Evolutionary conservation across 2,113 vertebrate genomes (phyloP), one percentile per base, ranked within the genome.

Genomic region (Mirza zaza): DNA sequence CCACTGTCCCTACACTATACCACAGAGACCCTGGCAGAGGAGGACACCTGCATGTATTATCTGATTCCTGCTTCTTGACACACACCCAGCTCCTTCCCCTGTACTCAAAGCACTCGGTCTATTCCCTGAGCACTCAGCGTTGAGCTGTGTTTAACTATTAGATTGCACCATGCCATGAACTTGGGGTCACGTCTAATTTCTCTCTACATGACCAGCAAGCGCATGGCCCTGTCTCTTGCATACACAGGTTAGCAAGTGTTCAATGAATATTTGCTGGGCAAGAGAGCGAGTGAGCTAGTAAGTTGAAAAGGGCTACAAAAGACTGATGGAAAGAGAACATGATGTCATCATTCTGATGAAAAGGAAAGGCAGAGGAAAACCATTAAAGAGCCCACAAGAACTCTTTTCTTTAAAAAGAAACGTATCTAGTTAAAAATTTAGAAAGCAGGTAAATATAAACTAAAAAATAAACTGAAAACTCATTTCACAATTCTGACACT

Each of bases 321-420:
- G 84, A 14, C 12, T 2, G 6, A 77, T 18, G 14, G 59, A 48
- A 67, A 52, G 59, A 81, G 68, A 70, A 23, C 17, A 8, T 12
- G 4, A 34, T 25, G 39, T 55, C 71, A n/a, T 50, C 39, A 18
- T 21, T 27, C 18, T 34, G 50, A 32, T 42, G 39, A n/a, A 70
- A 52, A 76, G 25, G 29, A 34, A 45, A 5, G 20, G 21, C 59
- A 83, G 23, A 59, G 88, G 55, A 36, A 36, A 91, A 21, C 29
- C 17, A 36, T 29, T 36, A 25, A 32, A 70, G 27, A 11, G 21
- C 8, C n/a, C 32, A 20, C 1, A 48, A 75, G 14, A 65, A 32
- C 48, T n/a, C n/a, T 48, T 48, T 77, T 70, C 34, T 85, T 85
- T 77, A 82, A 89, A 59, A 90, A 76, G 45, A 75, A 83, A 45